A percentile compares a stretch with the other conserved stretches of the same genome.
Evolutionary conservation across 2,888 invertebrate genomes (phyloP).

Genomic region (Archaeoteleia sp.): DNA sequence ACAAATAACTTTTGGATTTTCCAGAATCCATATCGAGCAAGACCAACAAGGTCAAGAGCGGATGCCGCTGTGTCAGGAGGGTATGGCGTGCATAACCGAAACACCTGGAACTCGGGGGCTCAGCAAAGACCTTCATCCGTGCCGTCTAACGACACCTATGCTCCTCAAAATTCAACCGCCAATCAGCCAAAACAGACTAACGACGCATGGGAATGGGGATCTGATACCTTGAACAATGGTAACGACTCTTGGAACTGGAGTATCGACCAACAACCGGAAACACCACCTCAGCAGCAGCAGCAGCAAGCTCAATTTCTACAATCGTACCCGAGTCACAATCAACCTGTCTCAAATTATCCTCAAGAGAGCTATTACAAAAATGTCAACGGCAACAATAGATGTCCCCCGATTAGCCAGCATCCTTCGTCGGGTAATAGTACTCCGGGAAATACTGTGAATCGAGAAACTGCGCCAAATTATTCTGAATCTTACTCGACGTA

Average conservation of each 20-base stretch:
- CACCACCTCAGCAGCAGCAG: constrained; percentile 42
- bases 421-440: constrained; percentile 53
- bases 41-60: constrained; percentile 64
- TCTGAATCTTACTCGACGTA: constrained; percentile 61
- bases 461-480: constrained; percentile 62
- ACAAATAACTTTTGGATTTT: no score
- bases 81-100: constrained; percentile 68
- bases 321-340: constrained; percentile 61
- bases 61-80: constrained; percentile 60
- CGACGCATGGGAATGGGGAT: constrained; percentile 69
- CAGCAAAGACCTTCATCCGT: constrained; percentile 54
- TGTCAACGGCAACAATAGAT: constrained; percentile 67
- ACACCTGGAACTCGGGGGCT: constrained; percentile 62
- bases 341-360: constrained; percentile 55
- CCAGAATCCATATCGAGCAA: constrained; percentile 71
- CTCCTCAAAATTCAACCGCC: constrained; percentile 52
- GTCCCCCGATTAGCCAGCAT: constrained; percentile 56
- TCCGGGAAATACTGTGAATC: no score
- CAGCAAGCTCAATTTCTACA: constrained; percentile 56
- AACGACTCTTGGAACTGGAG: constrained; percentile 73
- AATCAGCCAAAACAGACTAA: constrained; percentile 58
- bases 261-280: constrained; percentile 67
- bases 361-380: constrained; percentile 69
- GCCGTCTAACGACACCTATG: constrained; percentile 55
- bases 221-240: constrained; percentile 63